phyloP scores from a whole-genome alignment of 2,888 invertebrate species.

The Chromoteleia sp. region DNA sequence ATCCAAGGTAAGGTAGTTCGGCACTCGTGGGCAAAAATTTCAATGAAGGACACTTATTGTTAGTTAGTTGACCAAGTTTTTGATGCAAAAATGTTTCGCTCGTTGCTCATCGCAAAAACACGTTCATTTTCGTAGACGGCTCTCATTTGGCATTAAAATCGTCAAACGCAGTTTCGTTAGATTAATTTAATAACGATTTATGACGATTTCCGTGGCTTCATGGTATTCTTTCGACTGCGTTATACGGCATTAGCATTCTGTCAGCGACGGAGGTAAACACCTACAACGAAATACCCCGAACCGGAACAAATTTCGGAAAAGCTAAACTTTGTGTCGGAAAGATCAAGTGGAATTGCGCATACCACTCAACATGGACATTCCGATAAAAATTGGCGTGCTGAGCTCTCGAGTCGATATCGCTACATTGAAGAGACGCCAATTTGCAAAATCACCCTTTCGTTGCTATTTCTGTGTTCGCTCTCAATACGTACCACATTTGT shows the following conservation, averaged over 20 bases:
- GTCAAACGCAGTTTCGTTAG: background rate
- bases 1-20: slow-evolving; percentile 54
- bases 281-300: slow-evolving; percentile 18
- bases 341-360: slow-evolving; percentile 56
- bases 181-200: background rate
- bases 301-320: slow-evolving; percentile 32
- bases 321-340: slow-evolving; percentile 43
- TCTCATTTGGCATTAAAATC: background rate
- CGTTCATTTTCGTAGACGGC: slow-evolving; percentile 3
- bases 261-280: slow-evolving; percentile 29
- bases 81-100: slow-evolving; percentile 12
- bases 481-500: slow-evolving; percentile 34
- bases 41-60: slow-evolving; percentile 63
- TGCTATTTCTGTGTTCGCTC: slow-evolving; percentile 21
- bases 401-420: slow-evolving; percentile 37
- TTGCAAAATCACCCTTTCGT: slow-evolving; percentile 42
- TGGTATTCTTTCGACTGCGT: slow-evolving; percentile 5
- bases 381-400: slow-evolving; percentile 58
- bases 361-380: slow-evolving; percentile 59
- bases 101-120: background rate
- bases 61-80: slow-evolving; percentile 37
- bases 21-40: slow-evolving; percentile 57
- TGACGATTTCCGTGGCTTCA: no score
- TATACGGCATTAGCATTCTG: slow-evolving; percentile 42
- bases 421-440: slow-evolving; percentile 39